Percentiles rank a stretch among this genome's conserved stretches.
phyloP scores from a whole-genome alignment of 2,888 invertebrate species.

The Vanessa cardui region DNA sequence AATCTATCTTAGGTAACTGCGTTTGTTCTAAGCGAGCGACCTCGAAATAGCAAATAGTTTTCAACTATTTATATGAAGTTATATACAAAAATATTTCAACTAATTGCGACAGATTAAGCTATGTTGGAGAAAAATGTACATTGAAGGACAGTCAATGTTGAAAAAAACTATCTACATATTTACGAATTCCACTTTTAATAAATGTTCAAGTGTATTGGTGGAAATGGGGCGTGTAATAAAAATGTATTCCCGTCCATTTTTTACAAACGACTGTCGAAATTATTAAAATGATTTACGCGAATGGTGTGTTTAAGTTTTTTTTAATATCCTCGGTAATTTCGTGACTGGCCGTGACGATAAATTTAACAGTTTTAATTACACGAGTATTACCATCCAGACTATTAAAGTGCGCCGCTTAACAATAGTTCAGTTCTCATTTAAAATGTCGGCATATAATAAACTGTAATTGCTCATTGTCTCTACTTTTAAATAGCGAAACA shows the following conservation, averaged over 20 bases:
- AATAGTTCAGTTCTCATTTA: constrained; percentile 31
- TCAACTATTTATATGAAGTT: not conserved
- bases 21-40: not conserved
- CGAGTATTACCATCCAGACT: constrained; percentile 22
- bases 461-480: constrained; percentile 12
- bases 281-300: not conserved
- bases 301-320: constrained; percentile 19
- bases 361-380: constrained; percentile 33
- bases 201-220: not conserved
- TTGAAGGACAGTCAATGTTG: too few relatives aligned
- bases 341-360: constrained; percentile 20
- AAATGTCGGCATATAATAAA: constrained; percentile 26
- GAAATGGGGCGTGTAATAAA: not conserved
- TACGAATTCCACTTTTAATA: not conserved
- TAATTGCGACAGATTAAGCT: not conserved
- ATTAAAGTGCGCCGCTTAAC: constrained; percentile 26
- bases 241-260: not conserved
- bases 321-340: constrained; percentile 16
- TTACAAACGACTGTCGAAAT: not conserved
- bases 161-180: too few relatives aligned
- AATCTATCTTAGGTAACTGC: constrained; percentile 35
- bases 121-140: too few relatives aligned
- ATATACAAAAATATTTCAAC: not conserved
- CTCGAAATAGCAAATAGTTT: not conserved
- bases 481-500: constrained; percentile 9